phyloP scores from a whole-genome alignment of 2,888 invertebrate genomes.

The Epinotia demarniana region DNA sequence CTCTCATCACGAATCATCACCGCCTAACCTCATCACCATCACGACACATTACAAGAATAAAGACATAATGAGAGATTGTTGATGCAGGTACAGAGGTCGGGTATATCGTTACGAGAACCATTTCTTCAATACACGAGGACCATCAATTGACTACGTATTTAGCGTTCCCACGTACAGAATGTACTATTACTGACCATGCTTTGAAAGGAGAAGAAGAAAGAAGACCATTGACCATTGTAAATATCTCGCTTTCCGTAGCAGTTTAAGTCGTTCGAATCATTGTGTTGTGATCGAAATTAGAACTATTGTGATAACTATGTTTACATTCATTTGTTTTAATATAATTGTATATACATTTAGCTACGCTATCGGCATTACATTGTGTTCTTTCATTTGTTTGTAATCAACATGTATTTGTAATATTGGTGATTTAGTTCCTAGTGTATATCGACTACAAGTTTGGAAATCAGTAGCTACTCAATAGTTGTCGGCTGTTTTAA shows the following conservation, averaged over 20 bases:
- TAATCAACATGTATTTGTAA: slow-evolving; percentile 45
- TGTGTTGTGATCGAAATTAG: slow-evolving; percentile 75
- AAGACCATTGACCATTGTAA: slow-evolving; percentile 56
- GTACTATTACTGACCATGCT: slow-evolving; percentile 75
- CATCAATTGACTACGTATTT: slow-evolving; percentile 80
- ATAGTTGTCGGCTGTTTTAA: slow-evolving; percentile 54
- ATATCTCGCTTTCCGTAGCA: slow-evolving; percentile 66
- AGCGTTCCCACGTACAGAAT: slow-evolving; percentile 82
- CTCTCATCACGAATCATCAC: slow-evolving; percentile 42
- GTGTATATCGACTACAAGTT: slow-evolving; percentile 70
- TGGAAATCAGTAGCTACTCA: slow-evolving; percentile 58
- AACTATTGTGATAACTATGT: slow-evolving; percentile 77
- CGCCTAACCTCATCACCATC: slow-evolving; percentile 56
- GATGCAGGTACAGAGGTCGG: slow-evolving; percentile 83
- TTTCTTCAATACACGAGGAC: slow-evolving; percentile 82
- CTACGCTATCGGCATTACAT: slow-evolving; percentile 42
- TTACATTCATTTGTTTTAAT: slow-evolving; percentile 45
- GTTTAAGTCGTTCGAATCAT: slow-evolving; percentile 69
- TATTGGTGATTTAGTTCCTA: slow-evolving; percentile 56
- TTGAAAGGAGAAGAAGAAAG: slow-evolving; percentile 56
- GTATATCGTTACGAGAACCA: slow-evolving; percentile 83
- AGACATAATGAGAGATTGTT: slow-evolving; percentile 67
- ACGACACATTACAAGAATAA: slow-evolving; percentile 49
- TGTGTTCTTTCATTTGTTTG: slow-evolving; percentile 43
- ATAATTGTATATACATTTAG: slow-evolving; percentile 41